phyloP scores from a whole-genome alignment of 2,797 vertebrate genomes.

The Gastrophryne carolinensis region DNA sequence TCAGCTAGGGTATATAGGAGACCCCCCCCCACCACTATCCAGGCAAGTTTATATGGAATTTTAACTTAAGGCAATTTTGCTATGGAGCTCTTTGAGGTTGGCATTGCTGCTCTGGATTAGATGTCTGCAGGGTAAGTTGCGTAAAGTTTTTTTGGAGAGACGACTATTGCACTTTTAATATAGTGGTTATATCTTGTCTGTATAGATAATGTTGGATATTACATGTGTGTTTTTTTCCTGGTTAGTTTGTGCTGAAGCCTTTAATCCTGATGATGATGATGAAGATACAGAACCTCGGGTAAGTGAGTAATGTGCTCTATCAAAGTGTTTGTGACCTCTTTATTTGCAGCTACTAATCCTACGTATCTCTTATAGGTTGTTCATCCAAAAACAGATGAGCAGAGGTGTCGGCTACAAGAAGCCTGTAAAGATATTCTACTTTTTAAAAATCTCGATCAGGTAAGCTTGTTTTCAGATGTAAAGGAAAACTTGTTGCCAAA shows the following conservation, averaged over 20 bases:
- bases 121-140: too few species aligned
- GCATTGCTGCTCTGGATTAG: too few species aligned
- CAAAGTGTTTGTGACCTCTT: neutral
- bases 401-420: slow-evolving; percentile 93
- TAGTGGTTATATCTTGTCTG: too few species aligned
- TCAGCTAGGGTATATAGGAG: too few species aligned
- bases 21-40: too few species aligned
- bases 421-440: slow-evolving; percentile 95
- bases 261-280: slow-evolving; percentile 95
- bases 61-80: too few species aligned
- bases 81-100: too few species aligned
- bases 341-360: neutral
- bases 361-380: slow-evolving; percentile 70
- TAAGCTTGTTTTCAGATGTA: too few species aligned
- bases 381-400: slow-evolving; percentile 95
- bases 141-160: too few species aligned
- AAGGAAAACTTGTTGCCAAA: too few species aligned
- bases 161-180: too few species aligned
- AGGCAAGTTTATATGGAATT: too few species aligned
- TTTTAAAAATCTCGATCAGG: slow-evolving; percentile 97
- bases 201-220: neutral
- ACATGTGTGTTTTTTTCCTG: slow-evolving; percentile 44
- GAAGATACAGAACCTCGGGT: slow-evolving; percentile 92
- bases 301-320: slow-evolving; percentile 41
- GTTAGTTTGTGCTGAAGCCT: slow-evolving; percentile 92